Percentiles rank a stretch among this genome's conserved stretches.
phyloP scores from a whole-genome alignment of 2,888 invertebrate genomes.

The Drosophila neonasuta region DNA sequence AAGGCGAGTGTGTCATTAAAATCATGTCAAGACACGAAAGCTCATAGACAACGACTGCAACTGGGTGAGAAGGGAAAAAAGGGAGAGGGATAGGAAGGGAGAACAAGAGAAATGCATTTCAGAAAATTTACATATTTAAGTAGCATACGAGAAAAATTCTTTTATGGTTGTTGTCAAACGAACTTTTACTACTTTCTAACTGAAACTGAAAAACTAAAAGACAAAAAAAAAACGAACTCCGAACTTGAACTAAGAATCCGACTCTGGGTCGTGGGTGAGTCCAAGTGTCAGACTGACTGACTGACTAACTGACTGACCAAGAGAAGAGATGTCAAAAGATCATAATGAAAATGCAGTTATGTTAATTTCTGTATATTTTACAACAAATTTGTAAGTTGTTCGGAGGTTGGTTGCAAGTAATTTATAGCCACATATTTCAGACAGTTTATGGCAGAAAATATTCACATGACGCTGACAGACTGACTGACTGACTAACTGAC shows the following conservation, averaged over 20 bases:
- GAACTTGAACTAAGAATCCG: constrained; percentile 36
- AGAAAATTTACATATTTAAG: constrained; percentile 67
- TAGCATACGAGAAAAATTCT: constrained; percentile 36
- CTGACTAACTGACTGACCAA: constrained; percentile 14
- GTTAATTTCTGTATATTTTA: constrained; percentile 61
- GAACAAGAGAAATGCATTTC: constrained; percentile 71
- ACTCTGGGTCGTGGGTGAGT: constrained; percentile 70
- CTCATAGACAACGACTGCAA: constrained; percentile 23
- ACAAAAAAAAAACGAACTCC: constrained; percentile 19
- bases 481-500: constrained; percentile 2
- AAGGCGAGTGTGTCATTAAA: constrained; percentile 53
- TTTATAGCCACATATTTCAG: constrained; percentile 70
- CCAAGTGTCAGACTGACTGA: constrained; percentile 10
- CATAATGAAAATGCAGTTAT: constrained; percentile 68
- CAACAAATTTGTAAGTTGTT: constrained; percentile 28
- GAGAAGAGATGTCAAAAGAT: constrained; percentile 33
- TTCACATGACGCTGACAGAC: constrained; percentile 51
- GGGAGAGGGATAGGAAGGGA: constrained; percentile 27
- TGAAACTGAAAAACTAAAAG: constrained; percentile 27
- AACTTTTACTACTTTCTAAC: constrained; percentile 71
- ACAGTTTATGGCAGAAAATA: constrained; percentile 62
- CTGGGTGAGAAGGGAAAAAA: background rate
- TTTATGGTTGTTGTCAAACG: constrained; percentile 56
- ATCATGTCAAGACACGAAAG: constrained; percentile 62
- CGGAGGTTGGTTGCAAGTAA: constrained; percentile 34